Conservation (phyloP, 2,113 vertebrate genomes). For the Galbula dea region DNA sequence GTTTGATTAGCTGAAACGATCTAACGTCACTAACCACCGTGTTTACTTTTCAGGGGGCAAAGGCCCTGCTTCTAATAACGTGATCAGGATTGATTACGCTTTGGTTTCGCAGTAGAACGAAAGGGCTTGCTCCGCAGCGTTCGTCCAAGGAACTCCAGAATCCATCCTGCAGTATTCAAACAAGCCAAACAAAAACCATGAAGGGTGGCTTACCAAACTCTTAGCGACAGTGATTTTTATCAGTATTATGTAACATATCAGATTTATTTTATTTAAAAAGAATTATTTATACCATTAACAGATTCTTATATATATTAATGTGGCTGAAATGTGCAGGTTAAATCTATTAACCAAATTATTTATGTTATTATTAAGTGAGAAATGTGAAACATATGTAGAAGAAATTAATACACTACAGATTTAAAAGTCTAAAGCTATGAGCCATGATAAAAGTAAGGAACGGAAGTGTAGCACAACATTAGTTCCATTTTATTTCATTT, state of each 20-base stretch:
- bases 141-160: neutral
- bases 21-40: slow-evolving; percentile 16
- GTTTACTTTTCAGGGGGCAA: slow-evolving; percentile 15
- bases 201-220: slow-evolving; percentile 72
- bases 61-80: neutral
- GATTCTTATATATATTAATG: slow-evolving; percentile 84
- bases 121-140: neutral
- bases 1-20: neutral
- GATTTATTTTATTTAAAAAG: slow-evolving; percentile 87
- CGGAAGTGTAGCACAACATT: slow-evolving; percentile 71
- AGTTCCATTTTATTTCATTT: slow-evolving; percentile 30
- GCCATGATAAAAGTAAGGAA: slow-evolving; percentile 69
- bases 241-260: slow-evolving; percentile 87
- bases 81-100: neutral
- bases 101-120: slow-evolving; percentile 10
- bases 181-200: neutral
- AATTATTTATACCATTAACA: slow-evolving; percentile 87
- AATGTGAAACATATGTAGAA: slow-evolving; percentile 80
- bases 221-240: slow-evolving; percentile 75
- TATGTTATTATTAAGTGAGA: slow-evolving; percentile 81
- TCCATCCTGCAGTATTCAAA: slow-evolving; percentile 51
- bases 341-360: slow-evolving; percentile 85
- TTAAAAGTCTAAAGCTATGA: slow-evolving; percentile 80
- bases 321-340: slow-evolving; percentile 83
- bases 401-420: slow-evolving; percentile 73